Evolutionary conservation across 2,888 invertebrate genomes (phyloP), one percentile per base, ranked within the genome.

Genomic region (Napeogenes inachia): DNA sequence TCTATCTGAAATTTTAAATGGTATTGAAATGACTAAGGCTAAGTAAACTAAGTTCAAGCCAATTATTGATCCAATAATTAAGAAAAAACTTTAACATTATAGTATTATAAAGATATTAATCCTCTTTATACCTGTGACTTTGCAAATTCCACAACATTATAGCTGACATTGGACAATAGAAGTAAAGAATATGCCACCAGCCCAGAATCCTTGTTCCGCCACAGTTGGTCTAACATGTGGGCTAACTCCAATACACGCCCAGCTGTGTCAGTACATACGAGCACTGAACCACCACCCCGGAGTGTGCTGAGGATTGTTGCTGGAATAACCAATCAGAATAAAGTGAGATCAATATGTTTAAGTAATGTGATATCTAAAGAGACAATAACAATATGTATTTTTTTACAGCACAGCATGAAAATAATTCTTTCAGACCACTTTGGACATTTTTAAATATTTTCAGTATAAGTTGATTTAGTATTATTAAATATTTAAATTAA

Each of bases 121-220:
- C 21, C 21, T 21, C 21, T 21, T 67, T 3, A 5, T 69, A 93
- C 93, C 91, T 95, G 98, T 0, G 98, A 98, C 83, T 99, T 99
- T 2, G 99, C 99, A 86, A 99, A 99, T 84, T 99, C 99, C 2
- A 99, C 97, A 0, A 99, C 99, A 80, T 99, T 99, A 77, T 98
- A 99, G 80, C 98, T 97, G 64, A 99, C 98, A 80, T 99, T 98
- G 73, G 97, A 99, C 2, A 99, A 90, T 61, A 99, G 90, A 0
- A 98, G 97, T 57, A 99, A 86, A 0, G 98, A 98, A 84, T 99
- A 99, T 0, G 98, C 97, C 65, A 98, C 94, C 4, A 99, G 91
- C 0, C 99, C 99, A 0, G 99, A 98, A 78, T 99, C 99, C 79
- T 97, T 96, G 80, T 97, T 98, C 59, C 96, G 92, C 98, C 98